Conservation (phyloP, 2,888 invertebrate genomes). For the Rhagonycha lutea region DNA sequence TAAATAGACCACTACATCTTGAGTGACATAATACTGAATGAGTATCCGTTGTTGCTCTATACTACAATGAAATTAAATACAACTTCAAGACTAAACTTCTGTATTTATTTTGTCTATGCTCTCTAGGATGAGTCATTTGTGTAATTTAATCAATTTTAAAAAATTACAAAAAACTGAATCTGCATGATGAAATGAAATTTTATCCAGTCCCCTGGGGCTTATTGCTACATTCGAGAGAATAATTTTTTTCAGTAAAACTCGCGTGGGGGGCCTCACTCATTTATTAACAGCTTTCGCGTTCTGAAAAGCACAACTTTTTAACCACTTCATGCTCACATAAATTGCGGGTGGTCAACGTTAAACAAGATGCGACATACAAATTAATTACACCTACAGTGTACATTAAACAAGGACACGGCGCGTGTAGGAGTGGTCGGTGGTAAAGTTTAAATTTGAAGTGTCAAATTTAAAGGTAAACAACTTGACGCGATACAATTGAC, state of each 20-base stretch:
- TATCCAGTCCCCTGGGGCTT: not conserved
- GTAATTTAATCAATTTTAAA: not conserved
- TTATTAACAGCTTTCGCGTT: not conserved
- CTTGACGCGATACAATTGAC: no score
- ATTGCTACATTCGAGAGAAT: not conserved
- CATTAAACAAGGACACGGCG: no score
- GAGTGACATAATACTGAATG: not conserved
- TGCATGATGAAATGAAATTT: not conserved
- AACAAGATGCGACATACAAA: no score
- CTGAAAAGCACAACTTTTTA: not conserved
- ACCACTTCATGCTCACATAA: no score
- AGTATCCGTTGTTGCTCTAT: not conserved
- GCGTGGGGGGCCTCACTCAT: not conserved
- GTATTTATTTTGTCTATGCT: not conserved
- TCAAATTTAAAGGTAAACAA: no score
- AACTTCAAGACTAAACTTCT: not conserved
- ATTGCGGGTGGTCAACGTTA: no score
- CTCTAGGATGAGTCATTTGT: not conserved
- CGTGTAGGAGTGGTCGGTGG: no score
- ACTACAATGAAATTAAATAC: not conserved
- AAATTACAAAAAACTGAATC: not conserved
- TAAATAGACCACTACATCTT: not conserved
- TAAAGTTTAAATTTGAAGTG: no score
- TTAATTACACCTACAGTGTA: no score
- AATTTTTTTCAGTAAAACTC: not conserved